Conservation (phyloP, 2,797 vertebrate genomes). For the Strix occidentalis region DNA sequence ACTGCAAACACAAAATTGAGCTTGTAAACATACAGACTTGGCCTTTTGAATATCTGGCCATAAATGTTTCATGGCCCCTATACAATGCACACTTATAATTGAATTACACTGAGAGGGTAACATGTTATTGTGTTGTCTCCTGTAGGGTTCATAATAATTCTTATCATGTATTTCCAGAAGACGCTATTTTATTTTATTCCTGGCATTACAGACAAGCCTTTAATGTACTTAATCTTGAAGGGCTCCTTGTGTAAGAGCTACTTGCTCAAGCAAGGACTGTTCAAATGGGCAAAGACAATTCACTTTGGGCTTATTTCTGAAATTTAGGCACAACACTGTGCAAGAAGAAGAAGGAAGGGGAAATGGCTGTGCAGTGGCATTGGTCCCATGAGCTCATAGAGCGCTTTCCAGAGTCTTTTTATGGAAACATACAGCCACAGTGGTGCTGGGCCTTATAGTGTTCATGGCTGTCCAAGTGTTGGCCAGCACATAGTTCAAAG, state of each 20-base stretch:
- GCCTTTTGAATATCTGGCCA: constrained; percentile 23
- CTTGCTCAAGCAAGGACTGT: background rate
- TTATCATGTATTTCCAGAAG: constrained; percentile 54
- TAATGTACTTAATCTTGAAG: constrained; percentile 43
- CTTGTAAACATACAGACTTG: background rate
- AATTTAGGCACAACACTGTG: background rate
- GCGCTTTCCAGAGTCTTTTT: background rate
- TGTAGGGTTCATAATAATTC: constrained; percentile 19
- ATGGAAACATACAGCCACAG: background rate
- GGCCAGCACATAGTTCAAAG: rapidly evolving
- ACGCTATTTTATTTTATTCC: constrained; percentile 10
- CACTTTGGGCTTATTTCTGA: background rate
- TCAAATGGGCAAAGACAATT: constrained; percentile 2
- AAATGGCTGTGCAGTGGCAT: background rate
- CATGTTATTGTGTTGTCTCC: constrained; percentile 49
- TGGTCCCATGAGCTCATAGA: background rate
- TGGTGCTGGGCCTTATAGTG: background rate
- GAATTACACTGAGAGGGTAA: constrained; percentile 43
- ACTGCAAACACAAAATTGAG: constrained; percentile 6
- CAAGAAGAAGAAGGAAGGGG: background rate
- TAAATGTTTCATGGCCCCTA: background rate
- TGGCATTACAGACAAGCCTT: constrained; percentile 4
- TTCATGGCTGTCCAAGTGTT: background rate
- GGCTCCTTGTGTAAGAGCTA: background rate
- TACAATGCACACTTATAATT: constrained; percentile 16